Percentiles rank a stretch among this genome's conserved stretches.
phyloP scores from a whole-genome alignment of 2,113 vertebrate species.

The Bagarius yarrelli region DNA sequence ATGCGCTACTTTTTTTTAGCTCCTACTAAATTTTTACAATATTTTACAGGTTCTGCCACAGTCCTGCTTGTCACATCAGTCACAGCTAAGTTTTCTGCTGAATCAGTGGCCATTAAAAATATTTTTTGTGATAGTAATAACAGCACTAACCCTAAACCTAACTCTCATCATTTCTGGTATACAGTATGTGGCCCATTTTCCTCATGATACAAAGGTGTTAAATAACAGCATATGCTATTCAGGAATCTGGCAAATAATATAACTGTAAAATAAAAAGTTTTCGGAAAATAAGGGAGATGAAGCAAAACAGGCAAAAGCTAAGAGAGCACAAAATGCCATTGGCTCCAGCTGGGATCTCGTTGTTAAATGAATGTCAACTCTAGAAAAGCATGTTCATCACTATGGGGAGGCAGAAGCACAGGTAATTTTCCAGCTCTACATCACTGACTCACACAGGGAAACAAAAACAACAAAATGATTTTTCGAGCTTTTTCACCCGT shows the following conservation, averaged over 20 bases:
- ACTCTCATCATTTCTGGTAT: background rate
- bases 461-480: slow-evolving; percentile 12
- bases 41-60: background rate
- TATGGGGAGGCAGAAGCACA: slow-evolving; percentile 23
- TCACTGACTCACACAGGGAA: slow-evolving; percentile 31
- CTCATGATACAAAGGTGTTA: background rate
- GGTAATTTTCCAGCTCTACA: slow-evolving; percentile 26
- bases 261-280: slow-evolving; percentile 22
- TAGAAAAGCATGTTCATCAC: slow-evolving; percentile 39
- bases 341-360: slow-evolving; percentile 29
- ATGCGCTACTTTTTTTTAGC: slow-evolving; percentile 6
- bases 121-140: background rate
- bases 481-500: slow-evolving; percentile 5
- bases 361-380: slow-evolving; percentile 36
- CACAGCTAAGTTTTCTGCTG: background rate
- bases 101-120: slow-evolving; percentile 7
- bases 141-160: background rate
- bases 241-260: slow-evolving; percentile 33
- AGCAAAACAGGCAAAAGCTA: slow-evolving; percentile 13
- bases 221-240: background rate
- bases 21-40: too few relatives aligned
- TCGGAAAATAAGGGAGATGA: slow-evolving; percentile 5
- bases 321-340: slow-evolving; percentile 26
- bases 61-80: background rate
- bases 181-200: background rate